Evolutionary conservation across 1,140 invertebrate species (phyloP).

Genomic region (Drosophila leontia): DNA sequence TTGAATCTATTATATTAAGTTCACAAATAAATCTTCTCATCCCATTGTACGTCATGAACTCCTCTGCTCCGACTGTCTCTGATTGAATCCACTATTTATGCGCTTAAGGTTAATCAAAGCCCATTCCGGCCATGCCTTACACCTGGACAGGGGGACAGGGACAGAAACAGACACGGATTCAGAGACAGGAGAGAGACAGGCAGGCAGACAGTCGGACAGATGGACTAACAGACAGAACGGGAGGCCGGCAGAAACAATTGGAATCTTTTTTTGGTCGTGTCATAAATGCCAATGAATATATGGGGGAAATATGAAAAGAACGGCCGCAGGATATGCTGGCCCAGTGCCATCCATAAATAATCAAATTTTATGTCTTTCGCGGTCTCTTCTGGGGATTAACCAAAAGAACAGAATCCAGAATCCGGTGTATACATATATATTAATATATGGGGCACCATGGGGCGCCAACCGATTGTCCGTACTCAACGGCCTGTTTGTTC

Average conservation of each 20-base stretch:
- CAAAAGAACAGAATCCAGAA: slow-evolving; percentile 42
- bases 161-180: slow-evolving; percentile 14
- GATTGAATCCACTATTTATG: slow-evolving; percentile 83
- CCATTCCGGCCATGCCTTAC: slow-evolving; percentile 76
- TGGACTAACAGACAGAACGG: slow-evolving; percentile 33
- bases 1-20: too few relatives aligned
- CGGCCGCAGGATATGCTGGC: slow-evolving; percentile 73
- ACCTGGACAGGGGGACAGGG: slow-evolving; percentile 52
- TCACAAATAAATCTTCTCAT: too few relatives aligned
- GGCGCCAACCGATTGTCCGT: slow-evolving; percentile 79
- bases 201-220: slow-evolving; percentile 1
- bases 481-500: slow-evolving; percentile 83
- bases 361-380: slow-evolving; percentile 80
- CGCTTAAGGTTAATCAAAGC: slow-evolving; percentile 83
- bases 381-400: slow-evolving; percentile 70
- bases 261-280: slow-evolving; percentile 73
- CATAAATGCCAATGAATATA: slow-evolving; percentile 77
- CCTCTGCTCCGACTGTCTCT: slow-evolving; percentile 46
- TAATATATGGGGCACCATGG: slow-evolving; percentile 73
- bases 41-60: slow-evolving; percentile 28
- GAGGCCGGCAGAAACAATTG: slow-evolving; percentile 75
- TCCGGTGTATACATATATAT: slow-evolving; percentile 18
- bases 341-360: slow-evolving; percentile 82
- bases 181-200: slow-evolving; percentile 14
- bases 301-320: slow-evolving; percentile 49